These are phyloP conservation scores for Ceyx cyanopectus DNA, from an alignment of 2,113 vertebrate genomes.

Conservation along the genomic window DNA sequence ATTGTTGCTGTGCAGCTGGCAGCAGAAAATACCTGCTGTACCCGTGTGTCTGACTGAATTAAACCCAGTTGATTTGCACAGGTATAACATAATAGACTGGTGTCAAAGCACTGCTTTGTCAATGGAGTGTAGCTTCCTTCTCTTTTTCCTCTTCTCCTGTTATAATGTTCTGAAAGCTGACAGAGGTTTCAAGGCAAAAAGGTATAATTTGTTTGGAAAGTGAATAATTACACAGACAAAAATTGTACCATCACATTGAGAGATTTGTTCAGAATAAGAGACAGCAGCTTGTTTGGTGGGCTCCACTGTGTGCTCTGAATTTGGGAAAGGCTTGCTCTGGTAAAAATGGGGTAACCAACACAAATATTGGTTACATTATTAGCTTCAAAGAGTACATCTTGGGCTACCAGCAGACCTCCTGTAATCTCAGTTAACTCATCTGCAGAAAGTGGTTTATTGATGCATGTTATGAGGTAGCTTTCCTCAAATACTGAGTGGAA, in stretches of 20 bases:
- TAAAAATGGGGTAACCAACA: background rate
- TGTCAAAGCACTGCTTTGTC: conserved; percentile 3
- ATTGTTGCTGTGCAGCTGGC: background rate
- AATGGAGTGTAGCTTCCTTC: background rate
- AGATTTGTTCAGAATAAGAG: background rate
- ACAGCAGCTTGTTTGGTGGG: background rate
- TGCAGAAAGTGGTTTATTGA: background rate
- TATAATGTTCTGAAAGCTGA: conserved; percentile 35
- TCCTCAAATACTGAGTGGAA: background rate
- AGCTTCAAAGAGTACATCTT: background rate
- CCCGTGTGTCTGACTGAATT: background rate
- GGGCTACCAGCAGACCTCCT: background rate
- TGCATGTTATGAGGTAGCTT: background rate
- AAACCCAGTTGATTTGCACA: background rate
- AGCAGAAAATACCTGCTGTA: background rate
- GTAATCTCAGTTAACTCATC: background rate
- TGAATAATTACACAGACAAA: background rate
- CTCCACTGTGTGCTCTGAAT: background rate
- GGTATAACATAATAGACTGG: background rate
- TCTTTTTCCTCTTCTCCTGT: background rate
- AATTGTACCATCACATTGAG: background rate
- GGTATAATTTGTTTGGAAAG: conserved; percentile 8
- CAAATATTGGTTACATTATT: background rate
- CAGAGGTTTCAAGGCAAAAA: background rate
- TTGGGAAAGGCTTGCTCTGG: background rate